Evolutionary conservation across 2,888 invertebrate species (phyloP).

Genomic region (Pristionchus arcanus): DNA sequence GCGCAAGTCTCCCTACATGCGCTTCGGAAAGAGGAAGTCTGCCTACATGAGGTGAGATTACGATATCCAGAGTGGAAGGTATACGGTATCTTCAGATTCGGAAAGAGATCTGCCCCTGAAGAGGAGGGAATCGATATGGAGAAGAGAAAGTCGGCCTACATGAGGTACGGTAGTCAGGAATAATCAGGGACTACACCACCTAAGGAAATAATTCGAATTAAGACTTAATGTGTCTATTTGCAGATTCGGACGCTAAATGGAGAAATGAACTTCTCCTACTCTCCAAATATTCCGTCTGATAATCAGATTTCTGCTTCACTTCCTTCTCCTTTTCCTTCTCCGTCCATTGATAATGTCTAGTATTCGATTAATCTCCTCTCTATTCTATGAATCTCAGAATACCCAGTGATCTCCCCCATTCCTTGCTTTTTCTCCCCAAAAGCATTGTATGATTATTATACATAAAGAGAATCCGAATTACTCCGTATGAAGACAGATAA

Average conservation of each 20-base stretch:
- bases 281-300: not conserved
- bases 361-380: not conserved
- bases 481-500: constrained; percentile 36
- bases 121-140: constrained; percentile 66
- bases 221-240: not conserved
- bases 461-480: not conserved
- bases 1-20: constrained; percentile 71
- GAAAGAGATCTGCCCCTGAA: constrained; percentile 65
- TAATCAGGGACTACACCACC: not conserved
- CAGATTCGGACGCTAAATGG: constrained; percentile 44
- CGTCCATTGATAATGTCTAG: not conserved
- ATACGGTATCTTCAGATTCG: constrained; percentile 63
- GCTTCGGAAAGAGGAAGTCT: constrained; percentile 73
- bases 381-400: constrained; percentile 24
- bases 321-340: not conserved
- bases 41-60: constrained; percentile 69
- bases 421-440: not conserved
- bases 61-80: not conserved
- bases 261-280: not conserved
- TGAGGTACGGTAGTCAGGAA: constrained; percentile 63
- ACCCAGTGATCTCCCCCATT: constrained; percentile 20
- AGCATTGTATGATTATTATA: not conserved
- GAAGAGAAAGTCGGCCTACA: constrained; percentile 73
- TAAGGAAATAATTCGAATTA: not conserved
- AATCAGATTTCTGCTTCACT: not conserved